Conservation (phyloP, 2,797 vertebrate genomes). For the Cossypha niveicapilla region DNA sequence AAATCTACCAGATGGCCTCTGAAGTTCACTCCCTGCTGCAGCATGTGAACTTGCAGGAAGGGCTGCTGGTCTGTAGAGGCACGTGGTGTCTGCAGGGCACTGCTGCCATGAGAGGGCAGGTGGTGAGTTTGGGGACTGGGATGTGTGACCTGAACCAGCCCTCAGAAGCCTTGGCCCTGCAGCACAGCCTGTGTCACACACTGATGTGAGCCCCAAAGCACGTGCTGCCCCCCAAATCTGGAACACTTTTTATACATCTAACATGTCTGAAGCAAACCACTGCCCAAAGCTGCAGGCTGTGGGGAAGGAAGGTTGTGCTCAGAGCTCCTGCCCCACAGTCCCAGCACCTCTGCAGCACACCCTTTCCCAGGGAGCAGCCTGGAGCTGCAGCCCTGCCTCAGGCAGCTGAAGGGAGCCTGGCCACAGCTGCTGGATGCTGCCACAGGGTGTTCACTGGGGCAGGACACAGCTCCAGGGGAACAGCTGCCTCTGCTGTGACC, state of each 20-base stretch:
- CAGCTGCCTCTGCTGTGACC: no score
- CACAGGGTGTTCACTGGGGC: fast-evolving
- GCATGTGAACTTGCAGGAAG: background rate
- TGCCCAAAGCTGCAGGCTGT: background rate
- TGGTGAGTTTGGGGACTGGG: background rate
- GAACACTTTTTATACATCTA: background rate
- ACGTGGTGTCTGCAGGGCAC: background rate
- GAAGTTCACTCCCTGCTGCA: background rate
- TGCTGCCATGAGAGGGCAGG: background rate
- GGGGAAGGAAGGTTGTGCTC: background rate
- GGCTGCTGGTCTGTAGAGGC: background rate
- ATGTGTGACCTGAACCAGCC: no score
- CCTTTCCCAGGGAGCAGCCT: background rate
- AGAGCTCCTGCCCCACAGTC: background rate
- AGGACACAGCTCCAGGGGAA: fast-evolving
- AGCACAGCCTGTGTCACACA: no score
- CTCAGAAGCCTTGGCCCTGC: background rate
- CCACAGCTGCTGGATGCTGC: background rate
- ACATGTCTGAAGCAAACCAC: background rate
- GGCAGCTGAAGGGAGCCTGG: no score
- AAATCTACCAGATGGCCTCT: background rate
- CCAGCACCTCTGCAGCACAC: fast-evolving
- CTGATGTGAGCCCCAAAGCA: background rate
- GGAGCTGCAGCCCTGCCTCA: background rate
- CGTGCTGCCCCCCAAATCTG: background rate